Conservation (phyloP, 2,113 vertebrate species). For the Pseudolaguvia tuberculata region DNA sequence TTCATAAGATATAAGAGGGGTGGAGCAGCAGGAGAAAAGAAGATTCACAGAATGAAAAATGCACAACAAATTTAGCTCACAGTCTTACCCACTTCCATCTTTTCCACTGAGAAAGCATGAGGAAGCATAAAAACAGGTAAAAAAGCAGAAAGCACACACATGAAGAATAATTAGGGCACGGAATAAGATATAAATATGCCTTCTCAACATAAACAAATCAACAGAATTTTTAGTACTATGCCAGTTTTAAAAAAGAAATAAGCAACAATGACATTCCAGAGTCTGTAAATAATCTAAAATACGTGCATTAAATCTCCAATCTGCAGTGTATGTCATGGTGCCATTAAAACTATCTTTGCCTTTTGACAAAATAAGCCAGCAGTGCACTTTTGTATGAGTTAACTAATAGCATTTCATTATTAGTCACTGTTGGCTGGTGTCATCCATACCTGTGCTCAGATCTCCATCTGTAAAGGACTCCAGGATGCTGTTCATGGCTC, state of each 20-base stretch:
- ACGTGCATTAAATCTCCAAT: conserved; percentile 1
- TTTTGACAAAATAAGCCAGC: neutral
- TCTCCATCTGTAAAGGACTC: conserved; percentile 79
- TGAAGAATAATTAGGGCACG: conserved; percentile 43
- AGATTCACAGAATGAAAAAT: conserved; percentile 19
- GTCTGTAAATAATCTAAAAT: neutral
- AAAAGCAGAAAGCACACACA: conserved; percentile 30
- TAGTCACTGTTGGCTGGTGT: neutral
- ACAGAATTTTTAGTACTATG: conserved; percentile 8
- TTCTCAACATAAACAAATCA: conserved; percentile 20
- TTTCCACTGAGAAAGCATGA: conserved; percentile 65
- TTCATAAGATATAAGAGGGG: conserved; percentile 41
- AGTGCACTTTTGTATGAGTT: neutral
- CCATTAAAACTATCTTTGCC: neutral
- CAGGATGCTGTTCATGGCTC: conserved; percentile 95
- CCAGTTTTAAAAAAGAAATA: neutral
- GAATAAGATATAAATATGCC: neutral
- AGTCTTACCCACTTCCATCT: conserved; percentile 63
- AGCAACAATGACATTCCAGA: neutral
- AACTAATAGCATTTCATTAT: neutral
- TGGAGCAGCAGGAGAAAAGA: neutral
- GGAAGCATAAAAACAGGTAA: conserved; percentile 53
- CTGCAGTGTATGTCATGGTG: neutral
- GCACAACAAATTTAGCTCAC: conserved; percentile 27
- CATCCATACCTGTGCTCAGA: conserved; percentile 67